phyloP scores from a whole-genome alignment of 2,113 vertebrate genomes.

The Catagonus wagneri region DNA sequence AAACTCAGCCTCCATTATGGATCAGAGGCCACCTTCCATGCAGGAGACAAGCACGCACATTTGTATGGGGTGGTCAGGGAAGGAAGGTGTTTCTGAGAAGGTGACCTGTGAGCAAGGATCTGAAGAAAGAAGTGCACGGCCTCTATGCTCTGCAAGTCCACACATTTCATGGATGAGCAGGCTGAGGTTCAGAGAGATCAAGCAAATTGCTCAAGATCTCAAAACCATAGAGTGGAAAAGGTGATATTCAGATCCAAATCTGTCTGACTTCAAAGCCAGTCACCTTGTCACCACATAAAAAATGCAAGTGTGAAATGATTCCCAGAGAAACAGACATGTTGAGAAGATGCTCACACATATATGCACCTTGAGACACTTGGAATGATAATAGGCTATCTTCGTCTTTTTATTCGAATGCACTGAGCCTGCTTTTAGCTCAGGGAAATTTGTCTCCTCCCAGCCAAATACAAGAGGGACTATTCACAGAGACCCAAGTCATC shows the following conservation, averaged over 20 bases:
- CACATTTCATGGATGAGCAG: background rate
- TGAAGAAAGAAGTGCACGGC: rapidly evolving
- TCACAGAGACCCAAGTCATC: conserved; percentile 62
- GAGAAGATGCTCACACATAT: conserved; percentile 69
- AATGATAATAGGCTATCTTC: conserved; percentile 76
- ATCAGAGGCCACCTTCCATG: no score
- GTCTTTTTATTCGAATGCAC: conserved; percentile 23
- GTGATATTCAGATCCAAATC: conserved; percentile 4
- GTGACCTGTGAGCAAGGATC: background rate
- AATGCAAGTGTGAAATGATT: background rate
- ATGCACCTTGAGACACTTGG: conserved; percentile 67
- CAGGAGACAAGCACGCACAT: background rate
- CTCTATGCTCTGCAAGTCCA: background rate
- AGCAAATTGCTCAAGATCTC: background rate
- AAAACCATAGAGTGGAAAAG: background rate
- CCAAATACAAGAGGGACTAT: conserved; percentile 49
- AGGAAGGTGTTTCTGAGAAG: background rate
- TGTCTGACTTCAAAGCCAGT: conserved; percentile 20
- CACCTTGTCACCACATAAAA: background rate
- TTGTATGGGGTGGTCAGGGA: background rate
- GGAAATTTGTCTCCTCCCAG: conserved; percentile 64
- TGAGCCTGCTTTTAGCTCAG: conserved; percentile 6
- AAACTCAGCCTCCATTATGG: background rate
- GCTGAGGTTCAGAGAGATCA: background rate
- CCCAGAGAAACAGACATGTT: background rate